phyloP scores from a whole-genome alignment of 1,140 invertebrate genomes.

The Drosophila leontia region DNA sequence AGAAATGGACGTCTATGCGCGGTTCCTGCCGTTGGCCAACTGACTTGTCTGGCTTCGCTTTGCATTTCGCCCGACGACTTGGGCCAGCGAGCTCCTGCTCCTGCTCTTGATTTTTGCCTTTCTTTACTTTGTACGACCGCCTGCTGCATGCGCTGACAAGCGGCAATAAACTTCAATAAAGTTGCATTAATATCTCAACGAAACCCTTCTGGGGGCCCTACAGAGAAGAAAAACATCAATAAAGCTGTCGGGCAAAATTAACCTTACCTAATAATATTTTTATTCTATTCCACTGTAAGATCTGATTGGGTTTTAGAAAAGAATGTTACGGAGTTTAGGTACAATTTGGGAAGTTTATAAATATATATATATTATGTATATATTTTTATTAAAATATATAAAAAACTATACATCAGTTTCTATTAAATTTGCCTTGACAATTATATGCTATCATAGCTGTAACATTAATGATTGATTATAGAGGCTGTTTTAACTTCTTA shows the following conservation, averaged over 20 bases:
- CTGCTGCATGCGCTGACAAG: slow-evolving; percentile 80
- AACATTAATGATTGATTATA: no score
- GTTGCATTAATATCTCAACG: slow-evolving; percentile 72
- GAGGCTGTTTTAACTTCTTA: not conserved
- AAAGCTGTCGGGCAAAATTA: not conserved
- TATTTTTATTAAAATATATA: no score
- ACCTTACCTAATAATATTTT: not conserved
- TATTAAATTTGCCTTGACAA: not conserved
- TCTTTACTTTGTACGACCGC: slow-evolving; percentile 36
- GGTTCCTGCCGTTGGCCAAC: slow-evolving; percentile 58
- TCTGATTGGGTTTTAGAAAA: not conserved
- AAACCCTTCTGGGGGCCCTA: slow-evolving; percentile 37
- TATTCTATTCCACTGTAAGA: slow-evolving; percentile 2
- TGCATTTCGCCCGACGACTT: slow-evolving; percentile 39
- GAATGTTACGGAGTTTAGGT: not conserved
- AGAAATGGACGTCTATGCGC: slow-evolving; percentile 38
- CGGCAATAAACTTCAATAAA: slow-evolving; percentile 81
- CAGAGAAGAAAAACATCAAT: slow-evolving; percentile 15
- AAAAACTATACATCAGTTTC: not conserved
- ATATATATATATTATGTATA: no score
- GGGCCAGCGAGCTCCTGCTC: not conserved
- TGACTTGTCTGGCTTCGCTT: slow-evolving; percentile 45
- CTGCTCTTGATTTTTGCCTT: slow-evolving; percentile 12
- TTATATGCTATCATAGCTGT: no score
- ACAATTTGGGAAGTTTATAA: not conserved